Base-by-base conservation (phyloP, 1,140 invertebrate species). In the Triops longicaudatus region DNA sequence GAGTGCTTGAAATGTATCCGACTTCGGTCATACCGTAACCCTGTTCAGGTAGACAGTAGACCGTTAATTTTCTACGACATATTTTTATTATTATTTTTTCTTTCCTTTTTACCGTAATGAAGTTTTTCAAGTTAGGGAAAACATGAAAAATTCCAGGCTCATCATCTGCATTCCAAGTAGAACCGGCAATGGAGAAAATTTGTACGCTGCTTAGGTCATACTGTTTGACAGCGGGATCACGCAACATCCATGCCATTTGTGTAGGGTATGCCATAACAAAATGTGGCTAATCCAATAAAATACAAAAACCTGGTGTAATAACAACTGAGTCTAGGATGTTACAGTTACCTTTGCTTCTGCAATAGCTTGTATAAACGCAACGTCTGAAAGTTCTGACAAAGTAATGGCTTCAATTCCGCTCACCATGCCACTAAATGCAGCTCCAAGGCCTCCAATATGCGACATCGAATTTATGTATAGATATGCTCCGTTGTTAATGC, bases 191-290 rank as follows among this genome's bases (percentile, higher is more conserved):
- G 1, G 31, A 73, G 17, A 77, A 26, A 26, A 14, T 44, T 11
- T 27, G 2, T 26, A 77, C 72, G 72, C 76, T 77, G 14, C 50
- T 72, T 31, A 77, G 26, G 37, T 77, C 76, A 31, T 73, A 77
- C 12, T 17, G 28, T 26, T 41, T 26, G 5, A 73, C 22, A 11
- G 41, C 26, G 17, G 72, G 28, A 26, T 37, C 31, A 22, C 28
- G 31, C 27, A 72, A 26, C 37, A 77, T 17, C 28, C 28, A 72
- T n/a, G 76, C 71, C 11, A 77, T 41, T 22, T 77, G 72, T 12
- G 76, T n/a, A 26, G 76, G 37, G 11, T 73, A 73, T 10, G 41
- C 74, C 41, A 22, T 22, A 11, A 75, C 37, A 14, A 42, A 44
- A 10, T 75, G 11, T n/a, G 74, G 74, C 74, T 75, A 41, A 9